These are phyloP conservation scores for Biston stratarius DNA, from an alignment of 2,888 invertebrate species.

Conservation along the genomic window DNA sequence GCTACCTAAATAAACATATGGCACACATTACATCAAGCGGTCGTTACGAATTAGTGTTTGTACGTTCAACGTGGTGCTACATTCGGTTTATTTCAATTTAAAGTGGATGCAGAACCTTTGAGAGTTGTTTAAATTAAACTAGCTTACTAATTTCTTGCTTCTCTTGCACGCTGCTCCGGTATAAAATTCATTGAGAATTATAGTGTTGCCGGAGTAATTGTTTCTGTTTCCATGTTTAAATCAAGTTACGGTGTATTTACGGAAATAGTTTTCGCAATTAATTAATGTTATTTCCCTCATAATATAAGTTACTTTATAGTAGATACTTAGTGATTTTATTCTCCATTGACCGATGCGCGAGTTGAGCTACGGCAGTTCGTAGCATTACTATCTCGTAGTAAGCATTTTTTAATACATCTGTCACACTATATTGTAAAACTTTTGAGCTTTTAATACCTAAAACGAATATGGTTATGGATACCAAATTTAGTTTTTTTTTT, in stretches of 20 bases:
- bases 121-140: slow-evolving; percentile 11
- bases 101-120: slow-evolving; percentile 15
- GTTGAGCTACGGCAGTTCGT: not conserved
- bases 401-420: too few species aligned
- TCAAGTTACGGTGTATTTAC: slow-evolving; percentile 37
- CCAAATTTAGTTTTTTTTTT: too few species aligned
- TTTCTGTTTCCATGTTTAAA: slow-evolving; percentile 41
- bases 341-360: too few species aligned
- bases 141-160: slow-evolving; percentile 21
- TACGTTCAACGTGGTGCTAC: slow-evolving; percentile 1
- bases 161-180: slow-evolving; percentile 17
- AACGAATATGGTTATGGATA: too few species aligned
- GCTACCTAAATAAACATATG: slow-evolving; percentile 29
- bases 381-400: slow-evolving; percentile 17
- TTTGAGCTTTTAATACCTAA: too few species aligned
- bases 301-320: too few species aligned
- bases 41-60: slow-evolving; percentile 26
- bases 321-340: too few species aligned
- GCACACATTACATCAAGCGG: slow-evolving; percentile 12
- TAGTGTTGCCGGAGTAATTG: slow-evolving; percentile 3
- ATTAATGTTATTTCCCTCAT: too few species aligned
- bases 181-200: slow-evolving; percentile 16
- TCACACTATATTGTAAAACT: too few species aligned
- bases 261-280: slow-evolving; percentile 29
- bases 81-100: slow-evolving; percentile 21